Evolutionary conservation across 2,113 vertebrate species (phyloP), one percentile per base, ranked within the genome.

Genomic region (Trichomycterus rosablanca): DNA sequence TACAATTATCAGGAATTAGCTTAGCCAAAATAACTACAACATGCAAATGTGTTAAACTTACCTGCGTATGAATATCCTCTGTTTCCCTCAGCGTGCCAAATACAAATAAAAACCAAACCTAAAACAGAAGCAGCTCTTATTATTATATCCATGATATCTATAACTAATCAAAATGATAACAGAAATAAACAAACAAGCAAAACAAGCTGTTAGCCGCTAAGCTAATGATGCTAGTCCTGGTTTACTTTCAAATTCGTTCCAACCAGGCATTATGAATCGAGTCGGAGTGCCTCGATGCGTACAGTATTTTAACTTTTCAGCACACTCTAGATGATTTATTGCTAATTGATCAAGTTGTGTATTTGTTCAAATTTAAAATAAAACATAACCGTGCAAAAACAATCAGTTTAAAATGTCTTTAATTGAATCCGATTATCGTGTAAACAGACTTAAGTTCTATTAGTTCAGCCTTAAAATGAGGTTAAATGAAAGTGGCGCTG

Each of bases 221-320:
- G n/a, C 24, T 23, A 62, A 43, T 51, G 19, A 32, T 22, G 45
- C 44, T 63, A 69, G 23, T 23, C 12, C 15, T 19, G 37, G 7
- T 54, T 60, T 10, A 24, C 16, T 74, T 78, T 78, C 66, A 78
- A 74, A 78, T 68, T 70, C 4, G 26, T 34, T 24, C 2, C 5
- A 14, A 19, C 22, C 37, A 72, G 70, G 26, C 70, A n/a, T 28
- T 6, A 59, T 53, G 63, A 67, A 43, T 28, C 16, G 32, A 42
- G 2, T 7, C 30, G 32, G 59, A 67, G 23, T 16, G 18, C 5
- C 12, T 34, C 19, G 51, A 10, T 5, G 2, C 5, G n/a, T n/a
- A n/a, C n/a, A n/a, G n/a, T n/a, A n/a, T n/a, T n/a, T n/a, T n/a
- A n/a, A n/a, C n/a, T n/a, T n/a, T n/a, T n/a, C n/a, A n/a, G n/a